Evolutionary conservation across 2,797 vertebrate genomes (phyloP).

Genomic region (Platalea minor): DNA sequence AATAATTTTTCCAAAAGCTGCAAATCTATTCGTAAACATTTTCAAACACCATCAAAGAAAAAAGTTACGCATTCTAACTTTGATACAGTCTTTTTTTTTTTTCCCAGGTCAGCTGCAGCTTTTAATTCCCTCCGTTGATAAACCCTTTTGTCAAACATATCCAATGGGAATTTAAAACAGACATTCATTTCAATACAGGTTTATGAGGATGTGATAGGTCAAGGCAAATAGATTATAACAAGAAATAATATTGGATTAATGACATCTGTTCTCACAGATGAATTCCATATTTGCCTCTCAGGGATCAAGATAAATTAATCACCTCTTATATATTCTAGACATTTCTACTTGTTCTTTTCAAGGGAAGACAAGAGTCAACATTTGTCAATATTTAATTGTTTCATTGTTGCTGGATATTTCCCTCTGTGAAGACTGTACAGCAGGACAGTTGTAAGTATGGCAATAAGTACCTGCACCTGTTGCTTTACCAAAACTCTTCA

Average conservation of each 20-base stretch:
- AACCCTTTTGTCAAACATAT: background rate
- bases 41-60: background rate
- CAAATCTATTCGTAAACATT: background rate
- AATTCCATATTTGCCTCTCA: background rate
- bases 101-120: background rate
- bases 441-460: background rate
- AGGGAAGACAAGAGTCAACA: background rate
- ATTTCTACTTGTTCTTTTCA: background rate
- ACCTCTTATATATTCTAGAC: background rate
- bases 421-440: background rate
- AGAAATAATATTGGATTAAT: background rate
- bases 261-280: background rate
- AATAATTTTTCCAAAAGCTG: background rate
- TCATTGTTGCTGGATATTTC: background rate
- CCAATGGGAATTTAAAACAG: background rate
- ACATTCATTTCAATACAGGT: background rate
- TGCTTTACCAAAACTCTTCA: background rate
- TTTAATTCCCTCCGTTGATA: background rate
- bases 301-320: background rate
- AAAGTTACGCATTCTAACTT: background rate
- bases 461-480: background rate
- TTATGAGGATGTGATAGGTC: background rate
- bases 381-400: background rate
- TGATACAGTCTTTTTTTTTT: background rate
- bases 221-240: slow-evolving; percentile 1